Evolutionary conservation across 2,888 invertebrate species (phyloP).

Genomic region (Acrobasis suavella): DNA sequence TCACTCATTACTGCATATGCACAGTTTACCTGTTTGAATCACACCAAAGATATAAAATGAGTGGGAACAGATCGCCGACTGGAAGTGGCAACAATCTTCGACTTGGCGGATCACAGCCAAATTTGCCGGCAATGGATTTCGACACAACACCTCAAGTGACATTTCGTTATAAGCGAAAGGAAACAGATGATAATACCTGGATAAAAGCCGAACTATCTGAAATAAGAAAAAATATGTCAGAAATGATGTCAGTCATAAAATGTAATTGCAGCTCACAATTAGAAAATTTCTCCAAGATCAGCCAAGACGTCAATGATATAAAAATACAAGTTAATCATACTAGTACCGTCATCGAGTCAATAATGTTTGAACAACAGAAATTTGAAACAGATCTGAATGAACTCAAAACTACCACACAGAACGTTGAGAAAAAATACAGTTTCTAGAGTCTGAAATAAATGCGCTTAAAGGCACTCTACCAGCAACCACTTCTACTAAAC

Average conservation of each 20-base stretch:
- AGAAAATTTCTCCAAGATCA: constrained; percentile 4
- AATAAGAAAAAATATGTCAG: background rate
- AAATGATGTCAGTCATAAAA: background rate
- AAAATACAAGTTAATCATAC: constrained; percentile 5
- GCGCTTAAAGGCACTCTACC: too few relatives aligned
- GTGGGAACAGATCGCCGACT: too few relatives aligned
- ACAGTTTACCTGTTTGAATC: too few relatives aligned
- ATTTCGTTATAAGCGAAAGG: constrained; percentile 13
- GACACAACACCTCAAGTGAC: background rate
- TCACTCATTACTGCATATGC: too few relatives aligned
- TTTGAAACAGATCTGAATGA: background rate
- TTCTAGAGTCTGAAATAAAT: too few relatives aligned
- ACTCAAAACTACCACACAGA: background rate
- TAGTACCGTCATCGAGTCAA: background rate
- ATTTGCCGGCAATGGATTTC: background rate
- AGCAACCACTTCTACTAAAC: too few relatives aligned
- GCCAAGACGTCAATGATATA: background rate
- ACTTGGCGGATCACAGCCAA: too few relatives aligned
- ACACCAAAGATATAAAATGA: too few relatives aligned
- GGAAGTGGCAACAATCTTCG: too few relatives aligned
- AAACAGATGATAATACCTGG: constrained; percentile 6
- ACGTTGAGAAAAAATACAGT: too few relatives aligned
- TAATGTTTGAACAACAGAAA: constrained; percentile 3
- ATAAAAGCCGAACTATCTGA: constrained; percentile 11
- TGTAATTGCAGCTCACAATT: constrained; percentile 1